A percentile compares a stretch with the other conserved stretches of the same genome.
phyloP scores from a whole-genome alignment of 2,888 invertebrate species.

The Plagodis dolabraria region DNA sequence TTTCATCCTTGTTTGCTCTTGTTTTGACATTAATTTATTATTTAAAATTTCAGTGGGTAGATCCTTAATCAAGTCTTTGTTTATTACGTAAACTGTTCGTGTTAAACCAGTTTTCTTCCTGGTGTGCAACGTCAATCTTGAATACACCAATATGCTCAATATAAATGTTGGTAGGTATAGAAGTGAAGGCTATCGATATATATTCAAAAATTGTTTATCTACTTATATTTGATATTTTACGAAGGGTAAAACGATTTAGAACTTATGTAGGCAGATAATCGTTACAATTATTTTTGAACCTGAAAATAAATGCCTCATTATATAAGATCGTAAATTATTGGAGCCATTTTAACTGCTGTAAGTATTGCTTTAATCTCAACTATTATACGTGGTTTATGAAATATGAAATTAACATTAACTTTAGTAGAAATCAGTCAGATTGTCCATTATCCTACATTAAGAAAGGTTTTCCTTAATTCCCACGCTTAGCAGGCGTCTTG shows the following conservation, averaged over 20 bases:
- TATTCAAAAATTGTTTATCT: not conserved
- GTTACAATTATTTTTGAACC: slow-evolving; percentile 4
- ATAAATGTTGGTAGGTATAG: not conserved
- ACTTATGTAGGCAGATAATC: not conserved
- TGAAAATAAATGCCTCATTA: slow-evolving; percentile 10
- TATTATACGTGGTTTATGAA: no score
- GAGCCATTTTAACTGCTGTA: not conserved
- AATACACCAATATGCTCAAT: slow-evolving; percentile 1
- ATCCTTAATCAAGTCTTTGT: slow-evolving; percentile 9
- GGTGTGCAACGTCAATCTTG: not conserved
- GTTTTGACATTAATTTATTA: slow-evolving; percentile 19
- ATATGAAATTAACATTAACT: no score
- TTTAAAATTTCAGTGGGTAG: slow-evolving; percentile 16
- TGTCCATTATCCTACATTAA: no score
- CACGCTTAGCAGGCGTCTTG: no score
- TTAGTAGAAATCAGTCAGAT: no score
- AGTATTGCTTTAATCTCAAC: no score
- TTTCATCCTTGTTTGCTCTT: slow-evolving; percentile 26
- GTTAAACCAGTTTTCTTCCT: slow-evolving; percentile 17
- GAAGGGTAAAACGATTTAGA: not conserved
- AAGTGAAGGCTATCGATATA: not conserved
- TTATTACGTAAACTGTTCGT: slow-evolving; percentile 1
- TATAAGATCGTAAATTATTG: not conserved
- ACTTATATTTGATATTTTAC: not conserved
- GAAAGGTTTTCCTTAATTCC: no score